Evolutionary conservation across 2,113 vertebrate species (phyloP).

Genomic region (Chrysochloris asiatica): DNA sequence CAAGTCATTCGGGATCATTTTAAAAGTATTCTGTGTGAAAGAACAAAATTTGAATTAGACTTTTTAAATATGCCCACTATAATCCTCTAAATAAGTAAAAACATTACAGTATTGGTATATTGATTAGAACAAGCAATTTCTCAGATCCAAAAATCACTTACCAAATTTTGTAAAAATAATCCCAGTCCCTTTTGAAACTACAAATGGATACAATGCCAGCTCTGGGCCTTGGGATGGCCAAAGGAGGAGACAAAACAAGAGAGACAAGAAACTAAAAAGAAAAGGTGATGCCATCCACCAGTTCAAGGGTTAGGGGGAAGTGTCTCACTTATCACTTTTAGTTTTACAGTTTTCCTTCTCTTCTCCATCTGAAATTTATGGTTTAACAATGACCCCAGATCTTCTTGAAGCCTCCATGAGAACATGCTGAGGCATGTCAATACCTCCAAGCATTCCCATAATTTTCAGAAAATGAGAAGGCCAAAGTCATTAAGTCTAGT

Average conservation of each 20-base stretch:
- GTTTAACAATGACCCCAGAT: background rate
- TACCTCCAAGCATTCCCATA: background rate
- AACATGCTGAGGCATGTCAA: background rate
- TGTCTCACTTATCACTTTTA: background rate
- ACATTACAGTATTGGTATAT: background rate
- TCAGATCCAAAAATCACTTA: background rate
- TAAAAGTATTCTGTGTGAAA: background rate
- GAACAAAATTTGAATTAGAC: background rate
- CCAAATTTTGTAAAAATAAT: constrained; percentile 17
- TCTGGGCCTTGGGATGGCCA: background rate
- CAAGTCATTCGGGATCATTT: background rate
- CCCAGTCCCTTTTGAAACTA: too few species aligned
- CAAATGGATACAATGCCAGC: too few species aligned
- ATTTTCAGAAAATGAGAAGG: constrained; percentile 41
- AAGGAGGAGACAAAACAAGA: background rate
- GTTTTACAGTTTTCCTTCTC: too few species aligned
- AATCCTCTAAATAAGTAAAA: constrained; percentile 18
- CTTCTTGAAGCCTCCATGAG: constrained; percentile 5
- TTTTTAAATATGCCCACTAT: background rate
- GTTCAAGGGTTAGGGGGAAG: background rate
- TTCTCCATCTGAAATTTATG: constrained; percentile 1
- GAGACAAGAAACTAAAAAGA: background rate
- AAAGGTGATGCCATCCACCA: background rate
- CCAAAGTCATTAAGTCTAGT: background rate
- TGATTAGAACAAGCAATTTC: background rate